Conservation (phyloP, 2,888 invertebrate genomes). For the Chirona hameri region DNA sequence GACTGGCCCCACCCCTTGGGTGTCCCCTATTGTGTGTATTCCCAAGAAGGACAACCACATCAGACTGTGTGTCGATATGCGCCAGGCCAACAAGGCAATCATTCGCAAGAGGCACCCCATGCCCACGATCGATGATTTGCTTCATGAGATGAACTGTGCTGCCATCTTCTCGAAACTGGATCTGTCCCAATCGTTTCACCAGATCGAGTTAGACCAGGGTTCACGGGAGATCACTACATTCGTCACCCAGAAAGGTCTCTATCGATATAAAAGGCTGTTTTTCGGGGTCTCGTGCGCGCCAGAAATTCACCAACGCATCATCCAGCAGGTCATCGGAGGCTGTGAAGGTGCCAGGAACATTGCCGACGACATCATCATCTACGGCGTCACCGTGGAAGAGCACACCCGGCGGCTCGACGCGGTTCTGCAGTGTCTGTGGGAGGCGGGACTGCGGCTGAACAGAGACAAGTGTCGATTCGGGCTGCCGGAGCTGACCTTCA, state of each 20-base stretch:
- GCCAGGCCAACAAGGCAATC: background rate
- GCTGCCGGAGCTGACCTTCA: too few species aligned
- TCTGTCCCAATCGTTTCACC: background rate
- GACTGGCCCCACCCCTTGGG: background rate
- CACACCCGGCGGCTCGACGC: too few species aligned
- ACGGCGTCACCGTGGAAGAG: too few species aligned
- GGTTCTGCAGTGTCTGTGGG: too few species aligned
- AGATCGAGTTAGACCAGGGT: background rate
- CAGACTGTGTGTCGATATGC: background rate
- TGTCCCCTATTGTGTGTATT: background rate
- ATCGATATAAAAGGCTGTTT: background rate
- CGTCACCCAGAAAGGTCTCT: background rate
- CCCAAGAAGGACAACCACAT: background rate
- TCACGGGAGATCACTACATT: background rate
- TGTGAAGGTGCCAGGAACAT: background rate
- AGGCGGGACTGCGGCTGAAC: too few species aligned
- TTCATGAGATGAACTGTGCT: background rate
- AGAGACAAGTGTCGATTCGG: too few species aligned
- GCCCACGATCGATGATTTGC: background rate
- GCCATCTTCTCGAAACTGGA: background rate
- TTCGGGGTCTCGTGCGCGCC: background rate
- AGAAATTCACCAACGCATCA: background rate
- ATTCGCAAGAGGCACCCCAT: background rate
- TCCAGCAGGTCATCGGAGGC: background rate
- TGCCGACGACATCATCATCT: background rate